Evolutionary conservation across 2,113 vertebrate genomes (phyloP).

Genomic region (Malaclemys terrapin): DNA sequence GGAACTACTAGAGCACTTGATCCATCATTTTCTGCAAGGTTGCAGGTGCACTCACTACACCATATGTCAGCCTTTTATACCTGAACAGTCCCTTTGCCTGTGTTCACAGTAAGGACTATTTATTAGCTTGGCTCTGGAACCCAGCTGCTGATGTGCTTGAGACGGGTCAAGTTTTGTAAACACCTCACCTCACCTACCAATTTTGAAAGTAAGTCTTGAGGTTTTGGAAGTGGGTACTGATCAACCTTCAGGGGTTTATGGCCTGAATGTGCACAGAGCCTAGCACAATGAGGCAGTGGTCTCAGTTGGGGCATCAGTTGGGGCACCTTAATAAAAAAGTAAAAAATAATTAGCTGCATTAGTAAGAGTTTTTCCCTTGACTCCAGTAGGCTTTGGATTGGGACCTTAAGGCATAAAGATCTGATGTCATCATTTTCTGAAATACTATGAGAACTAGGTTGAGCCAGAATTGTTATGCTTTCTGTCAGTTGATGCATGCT

Average conservation of each 20-base stretch:
- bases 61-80: constrained; percentile 64
- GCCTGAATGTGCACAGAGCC: background rate
- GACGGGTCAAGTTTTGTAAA: constrained; percentile 37
- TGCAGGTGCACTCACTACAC: constrained; percentile 29
- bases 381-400: background rate
- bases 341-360: background rate
- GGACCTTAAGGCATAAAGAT: background rate
- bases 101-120: constrained; percentile 24
- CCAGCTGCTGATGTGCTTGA: constrained; percentile 36
- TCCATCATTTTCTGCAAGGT: constrained; percentile 66
- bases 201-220: constrained; percentile 18
- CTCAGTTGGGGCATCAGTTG: fast-evolving
- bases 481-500: fast-evolving
- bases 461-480: background rate
- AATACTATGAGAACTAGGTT: background rate
- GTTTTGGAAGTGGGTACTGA: background rate
- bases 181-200: background rate
- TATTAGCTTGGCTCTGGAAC: constrained; percentile 36
- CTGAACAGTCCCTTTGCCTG: constrained; percentile 32
- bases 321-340: background rate
- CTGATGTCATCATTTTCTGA: background rate
- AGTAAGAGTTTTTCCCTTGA: background rate
- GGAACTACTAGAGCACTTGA: constrained; percentile 48
- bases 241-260: background rate
- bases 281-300: background rate